Percentiles rank a stretch among this genome's conserved stretches.
Evolutionary conservation across 2,113 vertebrate species (phyloP).

Genomic region (Gavia stellata): DNA sequence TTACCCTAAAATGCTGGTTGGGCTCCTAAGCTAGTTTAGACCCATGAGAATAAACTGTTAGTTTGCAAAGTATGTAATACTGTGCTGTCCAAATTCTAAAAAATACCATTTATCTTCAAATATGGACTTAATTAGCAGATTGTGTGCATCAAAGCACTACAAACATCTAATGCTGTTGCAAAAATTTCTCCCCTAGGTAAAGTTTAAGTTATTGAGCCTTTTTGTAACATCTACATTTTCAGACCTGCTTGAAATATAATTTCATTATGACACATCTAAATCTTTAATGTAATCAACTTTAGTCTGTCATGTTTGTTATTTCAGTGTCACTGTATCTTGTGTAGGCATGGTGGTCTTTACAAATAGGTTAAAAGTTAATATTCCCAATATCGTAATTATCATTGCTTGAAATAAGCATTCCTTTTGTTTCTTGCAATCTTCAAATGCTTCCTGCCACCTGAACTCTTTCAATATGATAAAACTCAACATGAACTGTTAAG

Average conservation of each 20-base stretch:
- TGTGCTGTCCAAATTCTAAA: background rate
- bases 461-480: background rate
- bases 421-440: background rate
- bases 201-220: background rate
- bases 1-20: background rate
- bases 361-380: background rate
- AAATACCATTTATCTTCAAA: background rate
- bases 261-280: background rate
- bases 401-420: background rate
- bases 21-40: background rate
- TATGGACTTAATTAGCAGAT: background rate
- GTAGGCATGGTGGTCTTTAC: background rate
- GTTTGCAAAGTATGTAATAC: background rate
- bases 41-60: background rate
- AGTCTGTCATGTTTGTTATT: background rate
- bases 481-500: fast-evolving
- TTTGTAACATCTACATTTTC: background rate
- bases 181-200: background rate
- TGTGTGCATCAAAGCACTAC: background rate
- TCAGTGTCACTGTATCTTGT: background rate
- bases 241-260: background rate
- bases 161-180: background rate
- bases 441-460: background rate
- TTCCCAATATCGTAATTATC: background rate
- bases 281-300: background rate